A percentile compares a stretch with the other conserved stretches of the same genome.
Conservation (phyloP, 53 echinoderm and acorn worm genomes). For the Crossaster papposus region DNA sequence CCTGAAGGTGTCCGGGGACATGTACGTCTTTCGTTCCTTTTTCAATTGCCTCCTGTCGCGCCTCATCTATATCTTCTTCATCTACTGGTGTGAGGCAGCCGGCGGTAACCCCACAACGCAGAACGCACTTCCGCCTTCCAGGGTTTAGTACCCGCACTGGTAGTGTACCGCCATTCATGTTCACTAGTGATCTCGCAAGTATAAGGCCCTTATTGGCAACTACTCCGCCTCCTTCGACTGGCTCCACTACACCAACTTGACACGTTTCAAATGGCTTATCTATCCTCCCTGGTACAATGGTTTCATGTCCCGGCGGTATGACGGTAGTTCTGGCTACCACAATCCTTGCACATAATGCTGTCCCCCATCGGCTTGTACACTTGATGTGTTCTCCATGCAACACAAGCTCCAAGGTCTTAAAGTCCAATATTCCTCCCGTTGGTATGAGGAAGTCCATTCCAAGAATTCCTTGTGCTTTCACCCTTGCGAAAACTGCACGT, state of each 20-base stretch:
- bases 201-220: conserved; percentile 14
- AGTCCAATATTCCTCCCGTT: neutral
- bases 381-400: no score
- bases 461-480: neutral
- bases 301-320: neutral
- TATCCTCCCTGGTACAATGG: neutral
- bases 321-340: neutral
- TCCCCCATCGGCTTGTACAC: conserved; percentile 1
- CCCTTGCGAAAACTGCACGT: neutral
- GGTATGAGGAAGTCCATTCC: no score
- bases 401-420: neutral
- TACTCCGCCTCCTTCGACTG: conserved; percentile 1
- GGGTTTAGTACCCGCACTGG: no score
- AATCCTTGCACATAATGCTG: neutral
- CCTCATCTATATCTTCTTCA: no score
- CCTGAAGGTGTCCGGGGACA: no score
- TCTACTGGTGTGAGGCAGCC: no score
- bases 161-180: neutral
- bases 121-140: no score
- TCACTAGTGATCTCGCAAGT: neutral
- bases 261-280: neutral
- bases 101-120: no score
- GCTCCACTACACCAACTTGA: neutral
- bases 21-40: no score
- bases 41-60: no score